A percentile compares a stretch with the other conserved stretches of the same genome.
Conservation (phyloP, 2,113 vertebrate genomes). For the Chloebia gouldiae region DNA sequence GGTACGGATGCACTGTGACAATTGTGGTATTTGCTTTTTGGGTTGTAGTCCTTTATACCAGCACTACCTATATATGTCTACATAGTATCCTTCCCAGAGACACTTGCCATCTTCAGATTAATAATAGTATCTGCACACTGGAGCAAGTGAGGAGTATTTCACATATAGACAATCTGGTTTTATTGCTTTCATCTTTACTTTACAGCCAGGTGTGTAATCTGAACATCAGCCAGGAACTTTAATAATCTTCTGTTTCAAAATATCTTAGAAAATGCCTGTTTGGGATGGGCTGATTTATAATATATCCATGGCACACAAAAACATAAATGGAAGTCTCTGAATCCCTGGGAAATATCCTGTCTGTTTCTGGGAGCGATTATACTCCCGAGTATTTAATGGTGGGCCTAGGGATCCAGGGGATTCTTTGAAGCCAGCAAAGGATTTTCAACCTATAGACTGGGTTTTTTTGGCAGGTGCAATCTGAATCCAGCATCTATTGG, state of each 20-base stretch:
- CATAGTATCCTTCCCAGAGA: not conserved
- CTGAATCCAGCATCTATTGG: not conserved
- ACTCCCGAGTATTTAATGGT: not conserved
- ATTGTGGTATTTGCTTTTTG: not conserved
- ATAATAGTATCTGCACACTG: not conserved
- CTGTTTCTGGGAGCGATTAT: not conserved
- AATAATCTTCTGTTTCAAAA: not conserved
- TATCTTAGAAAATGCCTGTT: slow-evolving; percentile 24
- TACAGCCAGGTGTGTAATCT: slow-evolving; percentile 47
- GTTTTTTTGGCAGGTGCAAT: not conserved
- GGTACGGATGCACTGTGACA: not conserved
- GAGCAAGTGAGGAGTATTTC: slow-evolving; percentile 35
- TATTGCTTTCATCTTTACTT: slow-evolving; percentile 66
- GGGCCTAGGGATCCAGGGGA: not conserved
- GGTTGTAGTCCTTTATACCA: not conserved
- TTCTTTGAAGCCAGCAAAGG: slow-evolving; percentile 19
- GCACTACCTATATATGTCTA: not conserved
- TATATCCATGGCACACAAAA: slow-evolving; percentile 17
- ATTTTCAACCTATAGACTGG: not conserved
- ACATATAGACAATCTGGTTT: slow-evolving; percentile 31
- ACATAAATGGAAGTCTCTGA: not conserved
- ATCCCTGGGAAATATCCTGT: not conserved
- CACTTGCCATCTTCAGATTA: not conserved
- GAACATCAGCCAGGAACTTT: slow-evolving; percentile 29
- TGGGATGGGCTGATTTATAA: not conserved